phyloP scores from a whole-genome alignment of 2,797 vertebrate species.

The Spinus olivaceus region DNA sequence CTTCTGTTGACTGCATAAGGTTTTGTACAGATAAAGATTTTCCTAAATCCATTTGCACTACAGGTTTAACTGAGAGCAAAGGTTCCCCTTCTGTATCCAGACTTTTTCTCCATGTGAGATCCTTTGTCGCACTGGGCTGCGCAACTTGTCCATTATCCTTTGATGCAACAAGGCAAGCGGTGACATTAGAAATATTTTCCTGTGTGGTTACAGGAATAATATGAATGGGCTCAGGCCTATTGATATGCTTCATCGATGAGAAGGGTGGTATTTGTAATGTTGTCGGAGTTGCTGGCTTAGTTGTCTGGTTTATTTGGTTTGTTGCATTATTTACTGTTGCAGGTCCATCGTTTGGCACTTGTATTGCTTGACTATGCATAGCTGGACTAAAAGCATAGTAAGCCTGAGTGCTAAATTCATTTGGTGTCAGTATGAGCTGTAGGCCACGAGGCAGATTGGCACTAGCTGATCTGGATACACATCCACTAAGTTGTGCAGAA shows the following conservation, averaged over 20 bases:
- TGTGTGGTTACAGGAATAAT: conserved; percentile 76
- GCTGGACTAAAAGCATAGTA: conserved; percentile 85
- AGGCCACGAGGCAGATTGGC: conserved; percentile 88
- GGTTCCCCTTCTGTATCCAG: conserved; percentile 89
- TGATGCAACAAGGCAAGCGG: conserved; percentile 79
- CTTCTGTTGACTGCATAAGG: conserved; percentile 84
- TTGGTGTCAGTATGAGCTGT: conserved; percentile 89
- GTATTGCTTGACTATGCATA: conserved; percentile 78
- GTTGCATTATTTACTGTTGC: conserved; percentile 76
- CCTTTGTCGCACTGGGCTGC: conserved; percentile 79
- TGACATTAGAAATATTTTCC: conserved; percentile 75
- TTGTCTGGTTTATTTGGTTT: conserved; percentile 77
- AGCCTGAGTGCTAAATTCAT: conserved; percentile 84
- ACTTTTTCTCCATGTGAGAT: conserved; percentile 87
- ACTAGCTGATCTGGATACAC: conserved; percentile 83
- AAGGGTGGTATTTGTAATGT: conserved; percentile 82
- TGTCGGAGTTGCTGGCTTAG: conserved; percentile 80
- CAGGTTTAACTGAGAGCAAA: conserved; percentile 76
- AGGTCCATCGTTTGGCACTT: conserved; percentile 79
- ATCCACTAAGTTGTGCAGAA: conserved; percentile 85
- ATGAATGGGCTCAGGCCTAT: conserved; percentile 72
- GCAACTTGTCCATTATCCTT: conserved; percentile 75
- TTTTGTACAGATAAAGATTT: conserved; percentile 94
- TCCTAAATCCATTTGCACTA: conserved; percentile 79
- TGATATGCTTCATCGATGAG: conserved; percentile 72